phyloP scores from a whole-genome alignment of 35 echinoderm and acorn worm species.

The Amphiura filiformis region DNA sequence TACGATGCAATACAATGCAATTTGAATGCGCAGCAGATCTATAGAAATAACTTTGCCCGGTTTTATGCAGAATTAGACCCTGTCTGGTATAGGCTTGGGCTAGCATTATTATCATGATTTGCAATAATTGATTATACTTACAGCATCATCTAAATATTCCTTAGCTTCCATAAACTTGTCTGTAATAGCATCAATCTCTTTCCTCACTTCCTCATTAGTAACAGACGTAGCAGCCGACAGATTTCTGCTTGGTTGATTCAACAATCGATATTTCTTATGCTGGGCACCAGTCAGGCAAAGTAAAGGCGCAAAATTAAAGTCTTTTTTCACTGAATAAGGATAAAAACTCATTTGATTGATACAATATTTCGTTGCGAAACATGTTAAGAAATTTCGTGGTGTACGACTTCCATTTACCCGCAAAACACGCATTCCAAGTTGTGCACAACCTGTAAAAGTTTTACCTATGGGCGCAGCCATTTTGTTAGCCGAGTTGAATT shows the following conservation, averaged over 20 bases:
- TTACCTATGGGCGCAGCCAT: constrained; percentile 37
- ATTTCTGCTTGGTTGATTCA: not conserved
- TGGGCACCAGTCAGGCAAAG: not conserved
- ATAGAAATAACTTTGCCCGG: too few relatives aligned
- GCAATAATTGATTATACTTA: constrained; percentile 19
- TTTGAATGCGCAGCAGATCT: too few relatives aligned
- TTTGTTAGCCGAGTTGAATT: not conserved
- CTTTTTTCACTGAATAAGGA: not conserved
- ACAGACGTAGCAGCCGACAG: not conserved
- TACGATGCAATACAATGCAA: too few relatives aligned
- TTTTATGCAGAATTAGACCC: too few relatives aligned
- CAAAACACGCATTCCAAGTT: not conserved
- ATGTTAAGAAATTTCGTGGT: too few relatives aligned
- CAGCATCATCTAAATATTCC: constrained; percentile 71
- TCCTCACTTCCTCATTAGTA: constrained; percentile 37
- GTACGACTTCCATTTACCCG: too few relatives aligned
- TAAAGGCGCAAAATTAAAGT: not conserved
- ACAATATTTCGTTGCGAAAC: too few relatives aligned
- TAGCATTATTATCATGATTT: too few relatives aligned
- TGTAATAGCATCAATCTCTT: constrained; percentile 56
- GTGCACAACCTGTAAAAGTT: not conserved
- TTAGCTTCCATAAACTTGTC: constrained; percentile 72
- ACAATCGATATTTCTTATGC: not conserved
- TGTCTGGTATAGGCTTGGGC: too few relatives aligned
- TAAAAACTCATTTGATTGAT: too few relatives aligned